These are phyloP conservation scores for Melanotaenia parkinsoni DNA, from an alignment of 2,797 vertebrate genomes.

Conservation along the genomic window DNA sequence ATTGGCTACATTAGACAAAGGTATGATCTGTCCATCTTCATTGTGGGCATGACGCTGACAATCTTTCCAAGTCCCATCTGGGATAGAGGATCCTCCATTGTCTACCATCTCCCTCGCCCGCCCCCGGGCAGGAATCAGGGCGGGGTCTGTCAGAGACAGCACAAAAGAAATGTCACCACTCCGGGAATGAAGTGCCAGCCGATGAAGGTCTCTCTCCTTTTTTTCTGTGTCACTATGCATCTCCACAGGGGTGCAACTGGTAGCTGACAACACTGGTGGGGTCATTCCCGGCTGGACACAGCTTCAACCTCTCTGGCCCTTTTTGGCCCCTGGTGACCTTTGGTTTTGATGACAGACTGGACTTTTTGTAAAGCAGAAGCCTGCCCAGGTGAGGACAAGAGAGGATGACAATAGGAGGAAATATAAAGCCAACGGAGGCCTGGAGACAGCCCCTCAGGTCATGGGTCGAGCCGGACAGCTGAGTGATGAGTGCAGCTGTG, in stretches of 20 bases:
- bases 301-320: slow-evolving; percentile 64
- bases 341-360: slow-evolving; percentile 80
- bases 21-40: slow-evolving; percentile 66
- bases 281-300: slow-evolving; percentile 64
- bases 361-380: slow-evolving; percentile 69
- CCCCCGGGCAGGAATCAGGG: slow-evolving; percentile 55
- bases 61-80: slow-evolving; percentile 78
- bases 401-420: slow-evolving; percentile 76
- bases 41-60: slow-evolving; percentile 67
- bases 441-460: slow-evolving; percentile 74
- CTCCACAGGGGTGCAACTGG: slow-evolving; percentile 73
- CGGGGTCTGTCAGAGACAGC: slow-evolving; percentile 57
- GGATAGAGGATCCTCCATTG: slow-evolving; percentile 71
- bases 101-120: slow-evolving; percentile 61
- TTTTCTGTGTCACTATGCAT: slow-evolving; percentile 58
- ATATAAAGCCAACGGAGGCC: slow-evolving; percentile 78
- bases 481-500: slow-evolving; percentile 82
- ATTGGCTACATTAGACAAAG: slow-evolving; percentile 61
- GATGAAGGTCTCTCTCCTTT: slow-evolving; percentile 69
- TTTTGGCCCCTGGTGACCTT: slow-evolving; percentile 75
- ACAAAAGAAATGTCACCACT: slow-evolving; percentile 81
- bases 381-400: slow-evolving; percentile 84
- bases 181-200: slow-evolving; percentile 73
- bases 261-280: slow-evolving; percentile 69
- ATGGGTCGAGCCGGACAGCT: slow-evolving; percentile 78